Evolutionary conservation across 2,888 invertebrate species (phyloP).

Genomic region (Sthenelais limicola): DNA sequence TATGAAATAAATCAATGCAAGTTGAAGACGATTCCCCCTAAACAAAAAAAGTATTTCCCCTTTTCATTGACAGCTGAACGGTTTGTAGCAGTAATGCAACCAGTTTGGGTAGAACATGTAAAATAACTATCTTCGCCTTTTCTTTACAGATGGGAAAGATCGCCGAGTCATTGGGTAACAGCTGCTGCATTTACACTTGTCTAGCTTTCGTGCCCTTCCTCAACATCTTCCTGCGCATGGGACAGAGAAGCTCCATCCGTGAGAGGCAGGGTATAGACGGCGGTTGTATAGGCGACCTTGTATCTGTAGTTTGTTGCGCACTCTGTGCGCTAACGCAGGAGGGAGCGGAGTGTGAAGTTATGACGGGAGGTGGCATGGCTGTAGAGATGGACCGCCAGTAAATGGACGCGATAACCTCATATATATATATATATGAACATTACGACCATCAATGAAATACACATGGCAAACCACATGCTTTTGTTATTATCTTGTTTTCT

Average conservation of each 20-base stretch:
- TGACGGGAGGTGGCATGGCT: background rate
- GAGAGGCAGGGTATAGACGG: slow-evolving; percentile 57
- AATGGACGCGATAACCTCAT: too few relatives aligned
- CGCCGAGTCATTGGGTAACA: slow-evolving; percentile 57
- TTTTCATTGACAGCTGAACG: too few relatives aligned
- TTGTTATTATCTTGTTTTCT: too few relatives aligned
- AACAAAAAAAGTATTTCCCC: too few relatives aligned
- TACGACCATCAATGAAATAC: too few relatives aligned
- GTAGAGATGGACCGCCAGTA: slow-evolving; percentile 6
- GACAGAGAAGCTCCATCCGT: slow-evolving; percentile 55
- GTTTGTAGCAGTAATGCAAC: too few relatives aligned
- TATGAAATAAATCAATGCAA: too few relatives aligned
- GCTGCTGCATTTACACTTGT: slow-evolving; percentile 53
- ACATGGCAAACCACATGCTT: too few relatives aligned
- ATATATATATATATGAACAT: too few relatives aligned
- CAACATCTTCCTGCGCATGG: slow-evolving; percentile 53
- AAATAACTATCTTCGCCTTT: too few relatives aligned
- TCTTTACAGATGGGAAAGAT: slow-evolving; percentile 55
- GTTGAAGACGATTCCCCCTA: too few relatives aligned
- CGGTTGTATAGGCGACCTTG: background rate
- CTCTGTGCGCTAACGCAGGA: slow-evolving; percentile 58
- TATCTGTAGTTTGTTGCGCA: slow-evolving; percentile 51
- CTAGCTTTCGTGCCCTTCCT: slow-evolving; percentile 52
- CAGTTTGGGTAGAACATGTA: too few relatives aligned
- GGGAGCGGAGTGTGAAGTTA: slow-evolving; percentile 36